Evolutionary conservation across 2,113 vertebrate genomes (phyloP), one percentile per base, ranked within the genome.

Genomic region (Eclectus roratus): DNA sequence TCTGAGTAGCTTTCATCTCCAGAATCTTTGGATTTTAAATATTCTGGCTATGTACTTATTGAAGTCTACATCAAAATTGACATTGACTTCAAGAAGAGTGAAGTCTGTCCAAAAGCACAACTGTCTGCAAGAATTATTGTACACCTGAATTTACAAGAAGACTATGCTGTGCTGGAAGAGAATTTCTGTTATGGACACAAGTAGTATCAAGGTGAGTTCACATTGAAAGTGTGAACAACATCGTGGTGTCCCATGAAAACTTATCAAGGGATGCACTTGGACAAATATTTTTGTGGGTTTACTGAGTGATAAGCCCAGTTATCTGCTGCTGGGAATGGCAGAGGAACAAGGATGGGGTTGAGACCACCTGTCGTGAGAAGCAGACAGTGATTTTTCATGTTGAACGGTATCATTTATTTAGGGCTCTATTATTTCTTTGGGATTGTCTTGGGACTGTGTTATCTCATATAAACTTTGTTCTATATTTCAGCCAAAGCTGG

Each of bases 151-250:
- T 77, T 63, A 37, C 27, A 80, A 53, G n/a, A 43, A 81, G 11
- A 33, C 7, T 49, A 46, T 49, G 20, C 3, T 53, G 10, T 47
- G 21, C 25, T 78, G 10, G 25, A 49, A 79, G 28, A 33, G 0
- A 24, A 7, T 33, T 79, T 47, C 13, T 87, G 10, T 66, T 60
- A 11, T 9, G 6, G 15, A 9, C 16, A 56, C 19, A 56, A 60
- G 37, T 1, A 33, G 1, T 13, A 25, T 12, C 7, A 41, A 49
- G 24, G 50, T 35, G 23, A 76, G 7, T 37, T 79, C 33, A 64
- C 0, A 1, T 0, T 37, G 43, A 35, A 77, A 37, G 4, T 49
- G 33, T 37, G 20, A 94, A n/a, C 1, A 46, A 9, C 15, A n/a
- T 31, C 8, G 10, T 2, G 4, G 3, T 56, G 14, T 4, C 16